Conservation (phyloP, 1,140 invertebrate genomes). For the Drosophila nebulosa region DNA sequence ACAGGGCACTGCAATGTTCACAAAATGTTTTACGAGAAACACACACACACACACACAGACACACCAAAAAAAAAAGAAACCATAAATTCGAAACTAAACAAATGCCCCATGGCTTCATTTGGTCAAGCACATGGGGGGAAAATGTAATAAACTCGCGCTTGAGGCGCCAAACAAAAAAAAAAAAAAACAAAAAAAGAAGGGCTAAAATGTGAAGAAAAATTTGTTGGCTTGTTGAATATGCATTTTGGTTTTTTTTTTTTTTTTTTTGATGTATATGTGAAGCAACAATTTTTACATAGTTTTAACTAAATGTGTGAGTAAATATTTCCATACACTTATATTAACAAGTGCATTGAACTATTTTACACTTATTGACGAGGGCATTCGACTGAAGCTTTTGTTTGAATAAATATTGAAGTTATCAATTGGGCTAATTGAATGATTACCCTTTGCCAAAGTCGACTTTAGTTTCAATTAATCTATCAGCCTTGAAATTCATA, state of each 20-base stretch:
- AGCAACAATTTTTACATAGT: background rate
- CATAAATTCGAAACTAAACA: constrained; percentile 48
- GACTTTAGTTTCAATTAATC: too few species aligned
- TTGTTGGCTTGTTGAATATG: background rate
- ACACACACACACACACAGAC: constrained; percentile 18
- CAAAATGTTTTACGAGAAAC: constrained; percentile 59
- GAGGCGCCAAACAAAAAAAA: constrained; percentile 15
- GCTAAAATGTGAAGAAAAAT: background rate
- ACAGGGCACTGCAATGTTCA: constrained; percentile 41
- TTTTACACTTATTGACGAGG: too few species aligned
- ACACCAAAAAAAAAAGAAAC: constrained; percentile 10
- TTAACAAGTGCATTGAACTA: background rate
- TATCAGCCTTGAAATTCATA: too few species aligned
- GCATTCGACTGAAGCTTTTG: too few species aligned
- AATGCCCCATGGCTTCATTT: constrained; percentile 54
- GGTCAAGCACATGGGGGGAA: constrained; percentile 28
- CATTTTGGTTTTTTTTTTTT: too few species aligned
- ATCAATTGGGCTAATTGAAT: too few species aligned
- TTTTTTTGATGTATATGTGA: background rate
- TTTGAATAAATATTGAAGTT: too few species aligned
- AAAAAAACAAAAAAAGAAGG: background rate
- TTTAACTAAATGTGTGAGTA: background rate
- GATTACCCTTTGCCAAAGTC: too few species aligned
- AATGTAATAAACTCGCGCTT: constrained; percentile 64
- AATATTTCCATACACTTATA: background rate